phyloP scores from a whole-genome alignment of 2,113 vertebrate species.

The Macquaria australasica region DNA sequence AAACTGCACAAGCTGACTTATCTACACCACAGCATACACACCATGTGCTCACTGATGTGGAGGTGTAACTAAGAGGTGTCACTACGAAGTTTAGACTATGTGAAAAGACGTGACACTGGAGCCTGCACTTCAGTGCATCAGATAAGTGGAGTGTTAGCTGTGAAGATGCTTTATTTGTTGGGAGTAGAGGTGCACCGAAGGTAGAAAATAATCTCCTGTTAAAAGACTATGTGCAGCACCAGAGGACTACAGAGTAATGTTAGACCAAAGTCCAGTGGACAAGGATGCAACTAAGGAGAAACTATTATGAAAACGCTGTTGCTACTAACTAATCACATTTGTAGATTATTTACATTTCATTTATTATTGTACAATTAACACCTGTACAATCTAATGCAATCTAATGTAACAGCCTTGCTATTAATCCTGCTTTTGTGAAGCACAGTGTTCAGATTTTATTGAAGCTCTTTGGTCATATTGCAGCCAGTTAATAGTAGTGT shows the following conservation, averaged over 20 bases:
- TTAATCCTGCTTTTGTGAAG: not conserved
- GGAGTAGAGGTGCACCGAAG: not conserved
- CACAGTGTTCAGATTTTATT: not conserved
- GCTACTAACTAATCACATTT: not conserved
- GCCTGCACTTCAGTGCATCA: slow-evolving; percentile 36
- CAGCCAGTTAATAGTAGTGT: not conserved
- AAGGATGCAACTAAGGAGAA: not conserved
- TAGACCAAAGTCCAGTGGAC: not conserved
- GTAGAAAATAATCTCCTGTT: not conserved
- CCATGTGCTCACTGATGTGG: slow-evolving; percentile 15
- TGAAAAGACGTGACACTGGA: slow-evolving; percentile 41
- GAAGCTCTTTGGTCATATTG: not conserved
- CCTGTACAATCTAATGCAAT: not conserved
- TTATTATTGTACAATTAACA: not conserved
- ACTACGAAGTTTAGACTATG: slow-evolving; percentile 40
- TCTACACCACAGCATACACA: not conserved
- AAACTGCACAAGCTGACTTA: slow-evolving; percentile 5
- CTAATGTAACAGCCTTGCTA: not conserved
- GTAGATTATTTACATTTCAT: not conserved
- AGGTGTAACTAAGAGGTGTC: slow-evolving; percentile 41
- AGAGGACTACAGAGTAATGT: not conserved
- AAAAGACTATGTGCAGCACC: slow-evolving; percentile 1
- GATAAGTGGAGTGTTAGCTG: slow-evolving; percentile 37
- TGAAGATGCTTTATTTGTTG: slow-evolving; percentile 37
- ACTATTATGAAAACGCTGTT: not conserved